Conservation (phyloP, 2,888 invertebrate species). For the Dryococelus australis region DNA sequence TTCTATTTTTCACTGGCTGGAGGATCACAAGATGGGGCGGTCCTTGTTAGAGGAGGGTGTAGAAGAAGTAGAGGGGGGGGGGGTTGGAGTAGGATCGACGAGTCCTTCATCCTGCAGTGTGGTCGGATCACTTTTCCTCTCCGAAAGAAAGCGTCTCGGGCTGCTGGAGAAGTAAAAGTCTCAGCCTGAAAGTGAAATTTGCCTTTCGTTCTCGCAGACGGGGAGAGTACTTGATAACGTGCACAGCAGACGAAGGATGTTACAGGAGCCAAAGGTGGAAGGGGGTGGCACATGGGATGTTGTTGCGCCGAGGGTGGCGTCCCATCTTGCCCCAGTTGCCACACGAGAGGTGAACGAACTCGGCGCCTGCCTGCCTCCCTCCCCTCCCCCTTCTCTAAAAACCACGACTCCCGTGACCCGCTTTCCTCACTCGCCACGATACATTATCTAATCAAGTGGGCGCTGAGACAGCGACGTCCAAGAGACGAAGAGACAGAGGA, state of each 20-base stretch:
- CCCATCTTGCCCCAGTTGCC: constrained; percentile 72
- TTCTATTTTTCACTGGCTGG: no score
- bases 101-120: not conserved
- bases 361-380: constrained; percentile 59
- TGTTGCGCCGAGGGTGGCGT: constrained; percentile 46
- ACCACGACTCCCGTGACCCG: not conserved
- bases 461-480: not conserved
- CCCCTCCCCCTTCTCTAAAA: not conserved
- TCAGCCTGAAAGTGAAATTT: not conserved
- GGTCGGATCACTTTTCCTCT: not conserved
- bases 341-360: constrained; percentile 66
- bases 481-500: not conserved
- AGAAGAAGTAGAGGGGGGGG: no score
- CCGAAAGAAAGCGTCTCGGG: not conserved
- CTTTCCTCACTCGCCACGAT: constrained; percentile 20
- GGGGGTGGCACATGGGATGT: not conserved
- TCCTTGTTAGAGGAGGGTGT: no score
- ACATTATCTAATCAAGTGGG: constrained; percentile 28
- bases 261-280: not conserved
- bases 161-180: not conserved
- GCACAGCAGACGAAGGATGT: not conserved
- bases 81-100: no score
- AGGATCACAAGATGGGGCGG: no score
- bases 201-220: not conserved
- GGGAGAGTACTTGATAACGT: not conserved